These are phyloP conservation scores for Amniataba percoides DNA, from an alignment of 2,797 vertebrate genomes.

Conservation along the genomic window DNA sequence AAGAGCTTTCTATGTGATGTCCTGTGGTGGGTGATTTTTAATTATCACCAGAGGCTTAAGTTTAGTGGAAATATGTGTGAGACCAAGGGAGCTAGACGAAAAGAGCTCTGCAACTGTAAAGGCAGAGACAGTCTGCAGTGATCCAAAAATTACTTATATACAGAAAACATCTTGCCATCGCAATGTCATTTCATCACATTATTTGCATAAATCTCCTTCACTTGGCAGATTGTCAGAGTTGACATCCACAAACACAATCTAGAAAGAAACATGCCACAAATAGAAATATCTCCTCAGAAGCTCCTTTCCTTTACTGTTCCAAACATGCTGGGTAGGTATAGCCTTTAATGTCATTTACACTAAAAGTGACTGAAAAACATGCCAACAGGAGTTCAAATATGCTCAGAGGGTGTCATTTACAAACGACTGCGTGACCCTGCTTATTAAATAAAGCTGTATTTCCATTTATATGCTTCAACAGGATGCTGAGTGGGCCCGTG, in stretches of 20 bases:
- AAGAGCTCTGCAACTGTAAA: conserved; percentile 11
- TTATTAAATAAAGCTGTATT: conserved; percentile 35
- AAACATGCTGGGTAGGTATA: background rate
- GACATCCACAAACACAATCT: background rate
- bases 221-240: background rate
- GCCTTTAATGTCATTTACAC: background rate
- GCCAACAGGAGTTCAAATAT: background rate
- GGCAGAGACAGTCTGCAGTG: background rate
- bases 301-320: background rate
- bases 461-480: conserved; percentile 64
- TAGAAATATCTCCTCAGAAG: background rate
- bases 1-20: conserved; percentile 15
- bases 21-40: conserved; percentile 39
- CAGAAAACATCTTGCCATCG: background rate
- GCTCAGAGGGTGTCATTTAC: background rate
- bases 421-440: conserved; percentile 3
- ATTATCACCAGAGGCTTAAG: conserved; percentile 49
- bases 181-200: background rate
- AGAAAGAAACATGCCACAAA: background rate
- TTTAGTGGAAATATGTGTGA: conserved; percentile 31
- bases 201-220: background rate
- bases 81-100: conserved; percentile 14
- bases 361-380: background rate
- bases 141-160: background rate
- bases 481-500: conserved; percentile 78